These are phyloP conservation scores for Meda fulgida DNA, from an alignment of 2,797 vertebrate species.

Conservation along the genomic window DNA sequence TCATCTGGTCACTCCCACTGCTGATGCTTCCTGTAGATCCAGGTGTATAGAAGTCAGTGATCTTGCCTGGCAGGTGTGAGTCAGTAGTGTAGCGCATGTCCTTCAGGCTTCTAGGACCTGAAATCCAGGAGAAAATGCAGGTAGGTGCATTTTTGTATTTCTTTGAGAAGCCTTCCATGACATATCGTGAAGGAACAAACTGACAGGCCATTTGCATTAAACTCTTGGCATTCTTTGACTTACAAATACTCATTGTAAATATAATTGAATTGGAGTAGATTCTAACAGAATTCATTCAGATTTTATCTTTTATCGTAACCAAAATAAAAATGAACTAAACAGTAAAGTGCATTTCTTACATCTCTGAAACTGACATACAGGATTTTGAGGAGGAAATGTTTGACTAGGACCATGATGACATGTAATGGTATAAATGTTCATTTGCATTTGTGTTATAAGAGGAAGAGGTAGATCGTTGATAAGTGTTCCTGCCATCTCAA, in stretches of 20 bases:
- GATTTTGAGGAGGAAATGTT: background rate
- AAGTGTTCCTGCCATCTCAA: background rate
- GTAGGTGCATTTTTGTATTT: background rate
- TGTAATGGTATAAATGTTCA: background rate
- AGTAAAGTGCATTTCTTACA: background rate
- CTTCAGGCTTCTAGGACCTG: background rate
- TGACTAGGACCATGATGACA: background rate
- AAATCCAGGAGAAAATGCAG: background rate
- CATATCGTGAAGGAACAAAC: background rate
- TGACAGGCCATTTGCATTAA: background rate
- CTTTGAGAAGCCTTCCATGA: background rate
- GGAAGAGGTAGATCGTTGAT: background rate
- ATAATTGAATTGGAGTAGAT: background rate
- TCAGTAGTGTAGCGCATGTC: background rate
- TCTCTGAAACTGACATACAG: background rate
- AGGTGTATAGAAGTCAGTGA: background rate
- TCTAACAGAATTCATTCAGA: too few species aligned
- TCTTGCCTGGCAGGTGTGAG: background rate
- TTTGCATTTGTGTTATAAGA: background rate
- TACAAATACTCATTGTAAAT: background rate
- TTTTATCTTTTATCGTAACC: background rate
- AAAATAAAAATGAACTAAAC: background rate
- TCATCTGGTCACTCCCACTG: background rate
- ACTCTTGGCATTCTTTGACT: background rate
- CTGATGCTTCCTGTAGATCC: background rate